Evolutionary conservation across 2,113 vertebrate species (phyloP).

Genomic region (Sceloporus undulatus): DNA sequence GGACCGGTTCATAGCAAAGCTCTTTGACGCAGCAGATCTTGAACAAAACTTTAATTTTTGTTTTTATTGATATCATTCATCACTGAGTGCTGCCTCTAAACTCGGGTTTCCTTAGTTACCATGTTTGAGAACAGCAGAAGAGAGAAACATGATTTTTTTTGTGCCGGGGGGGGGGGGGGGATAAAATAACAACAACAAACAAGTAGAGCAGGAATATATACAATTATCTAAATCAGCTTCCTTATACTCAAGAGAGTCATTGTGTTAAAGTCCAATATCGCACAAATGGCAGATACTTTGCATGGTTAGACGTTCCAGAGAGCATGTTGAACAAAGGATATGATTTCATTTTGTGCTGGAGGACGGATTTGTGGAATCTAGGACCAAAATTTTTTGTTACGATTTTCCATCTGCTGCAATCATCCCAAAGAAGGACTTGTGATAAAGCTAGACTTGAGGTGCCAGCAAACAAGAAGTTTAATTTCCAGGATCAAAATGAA

Average conservation of each 20-base stretch:
- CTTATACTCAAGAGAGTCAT: not conserved
- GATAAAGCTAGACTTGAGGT: too few species aligned
- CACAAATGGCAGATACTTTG: not conserved
- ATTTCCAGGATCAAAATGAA: too few species aligned
- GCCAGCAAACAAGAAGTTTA: too few species aligned
- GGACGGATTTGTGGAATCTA: too few species aligned
- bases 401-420: not conserved
- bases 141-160: conserved; percentile 4
- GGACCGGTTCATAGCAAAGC: not conserved
- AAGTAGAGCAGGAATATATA: not conserved
- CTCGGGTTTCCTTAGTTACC: conserved; percentile 46
- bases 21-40: not conserved
- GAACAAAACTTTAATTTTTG: conserved; percentile 25
- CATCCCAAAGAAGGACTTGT: not conserved
- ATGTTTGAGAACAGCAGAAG: conserved; percentile 4
- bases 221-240: not conserved
- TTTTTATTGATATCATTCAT: conserved; percentile 31
- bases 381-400: not conserved
- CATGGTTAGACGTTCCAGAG: not conserved
- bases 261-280: not conserved
- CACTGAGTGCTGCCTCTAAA: not conserved
- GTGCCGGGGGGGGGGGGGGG: too few species aligned
- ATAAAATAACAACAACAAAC: not conserved
- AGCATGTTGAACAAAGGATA: too few species aligned
- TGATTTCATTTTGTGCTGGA: not conserved